Evolutionary conservation across 2,113 vertebrate genomes (phyloP).

Genomic region (Pampusana beccarii): DNA sequence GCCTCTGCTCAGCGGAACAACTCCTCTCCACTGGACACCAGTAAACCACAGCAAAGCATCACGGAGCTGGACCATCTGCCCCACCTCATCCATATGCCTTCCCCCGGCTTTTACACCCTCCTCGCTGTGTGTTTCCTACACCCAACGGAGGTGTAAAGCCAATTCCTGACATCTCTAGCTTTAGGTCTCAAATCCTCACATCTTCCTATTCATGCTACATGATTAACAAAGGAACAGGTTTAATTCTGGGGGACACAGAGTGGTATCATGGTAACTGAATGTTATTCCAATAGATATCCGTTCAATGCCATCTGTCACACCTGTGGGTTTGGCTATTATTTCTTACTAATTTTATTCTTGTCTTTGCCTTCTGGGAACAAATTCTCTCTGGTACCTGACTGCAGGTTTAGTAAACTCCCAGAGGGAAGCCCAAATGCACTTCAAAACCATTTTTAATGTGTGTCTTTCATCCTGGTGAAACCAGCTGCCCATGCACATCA

Average conservation of each 20-base stretch:
- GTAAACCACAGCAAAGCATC: neutral
- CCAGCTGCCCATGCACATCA: conserved; percentile 52
- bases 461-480: conserved; percentile 43
- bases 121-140: neutral
- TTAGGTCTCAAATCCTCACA: neutral
- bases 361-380: conserved; percentile 28
- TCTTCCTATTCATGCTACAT: neutral
- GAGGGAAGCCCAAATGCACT: conserved; percentile 29
- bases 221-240: neutral
- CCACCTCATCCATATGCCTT: neutral
- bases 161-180: neutral
- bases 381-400: conserved; percentile 47
- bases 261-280: neutral
- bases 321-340: conserved; percentile 38
- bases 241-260: neutral
- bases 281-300: conserved; percentile 18
- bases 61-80: neutral
- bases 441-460: conserved; percentile 53
- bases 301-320: conserved; percentile 50
- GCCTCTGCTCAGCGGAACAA: neutral
- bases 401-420: conserved; percentile 25
- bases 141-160: neutral
- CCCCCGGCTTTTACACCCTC: neutral
- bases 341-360: conserved; percentile 51
- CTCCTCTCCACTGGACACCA: neutral